Percentiles rank a stretch among this genome's conserved stretches.
Conservation (phyloP, 2,888 invertebrate species). For the Parnassius orleans region DNA sequence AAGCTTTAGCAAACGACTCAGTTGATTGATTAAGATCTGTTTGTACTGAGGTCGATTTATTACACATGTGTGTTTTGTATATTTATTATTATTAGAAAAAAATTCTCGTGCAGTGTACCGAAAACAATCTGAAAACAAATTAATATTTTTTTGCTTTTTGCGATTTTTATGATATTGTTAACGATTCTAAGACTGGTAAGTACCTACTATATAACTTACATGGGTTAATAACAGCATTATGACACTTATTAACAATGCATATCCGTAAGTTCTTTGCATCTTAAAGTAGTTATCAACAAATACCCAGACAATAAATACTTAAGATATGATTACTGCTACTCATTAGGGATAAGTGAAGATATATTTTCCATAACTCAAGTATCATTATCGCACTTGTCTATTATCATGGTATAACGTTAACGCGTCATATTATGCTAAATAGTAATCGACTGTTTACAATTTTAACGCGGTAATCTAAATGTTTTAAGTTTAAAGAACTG, state of each 20-base stretch:
- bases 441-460: neutral
- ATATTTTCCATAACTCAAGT: neutral
- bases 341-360: conserved; percentile 12
- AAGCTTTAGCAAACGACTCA: no score
- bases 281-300: conserved; percentile 5
- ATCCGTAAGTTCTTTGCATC: conserved; percentile 3
- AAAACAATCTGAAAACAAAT: no score
- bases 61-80: no score
- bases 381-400: neutral
- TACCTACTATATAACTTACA: neutral
- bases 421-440: neutral
- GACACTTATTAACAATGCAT: conserved; percentile 2
- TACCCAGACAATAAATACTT: conserved; percentile 16
- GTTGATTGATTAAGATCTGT: no score
- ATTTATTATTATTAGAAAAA: no score
- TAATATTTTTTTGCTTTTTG: no score
- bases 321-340: conserved; percentile 5
- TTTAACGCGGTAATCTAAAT: no score
- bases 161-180: no score
- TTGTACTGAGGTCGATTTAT: no score
- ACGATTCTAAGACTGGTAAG: no score
- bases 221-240: conserved; percentile 1
- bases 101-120: no score
- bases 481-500: no score
- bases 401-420: neutral